phyloP scores from a whole-genome alignment of 1,140 invertebrate species.

The Zaprionus camerounensis region DNA sequence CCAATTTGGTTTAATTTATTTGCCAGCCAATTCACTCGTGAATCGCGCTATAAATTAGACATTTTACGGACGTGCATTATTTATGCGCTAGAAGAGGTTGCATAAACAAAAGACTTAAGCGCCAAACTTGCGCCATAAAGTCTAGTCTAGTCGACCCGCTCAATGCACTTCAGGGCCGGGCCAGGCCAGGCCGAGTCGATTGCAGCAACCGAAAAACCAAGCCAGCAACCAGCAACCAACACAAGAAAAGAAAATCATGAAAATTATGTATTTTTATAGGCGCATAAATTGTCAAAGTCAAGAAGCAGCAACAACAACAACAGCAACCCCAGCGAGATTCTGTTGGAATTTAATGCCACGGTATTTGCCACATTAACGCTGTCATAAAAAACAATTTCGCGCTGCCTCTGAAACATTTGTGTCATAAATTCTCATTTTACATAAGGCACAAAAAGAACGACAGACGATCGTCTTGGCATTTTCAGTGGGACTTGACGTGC shows the following conservation, averaged over 20 bases:
- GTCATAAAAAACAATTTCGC: constrained; percentile 68
- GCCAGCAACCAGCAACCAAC: constrained; percentile 18
- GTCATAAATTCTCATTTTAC: constrained; percentile 64
- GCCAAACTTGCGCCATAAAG: constrained; percentile 56
- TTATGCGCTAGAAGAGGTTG: constrained; percentile 46
- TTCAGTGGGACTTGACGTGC: constrained; percentile 4
- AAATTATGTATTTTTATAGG: constrained; percentile 60
- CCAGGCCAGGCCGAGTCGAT: background rate
- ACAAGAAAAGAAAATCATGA: constrained; percentile 34
- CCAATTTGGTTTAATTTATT: constrained; percentile 51
- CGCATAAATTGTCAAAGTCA: constrained; percentile 59
- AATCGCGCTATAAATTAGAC: constrained; percentile 52
- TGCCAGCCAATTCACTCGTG: constrained; percentile 22
- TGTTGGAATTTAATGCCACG: constrained; percentile 53
- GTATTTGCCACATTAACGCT: constrained; percentile 62
- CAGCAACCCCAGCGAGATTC: constrained; percentile 11
- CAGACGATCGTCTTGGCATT: constrained; percentile 53
- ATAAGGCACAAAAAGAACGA: constrained; percentile 22
- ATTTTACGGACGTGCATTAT: constrained; percentile 50
- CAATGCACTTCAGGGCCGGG: constrained; percentile 60
- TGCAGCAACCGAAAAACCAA: constrained; percentile 34
- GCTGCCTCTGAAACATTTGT: constrained; percentile 54
- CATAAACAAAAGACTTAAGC: constrained; percentile 72
- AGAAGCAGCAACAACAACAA: constrained; percentile 17
- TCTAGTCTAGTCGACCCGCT: constrained; percentile 16